Evolutionary conservation across 2,888 invertebrate genomes (phyloP).

Genomic region (Aphidius colemani): DNA sequence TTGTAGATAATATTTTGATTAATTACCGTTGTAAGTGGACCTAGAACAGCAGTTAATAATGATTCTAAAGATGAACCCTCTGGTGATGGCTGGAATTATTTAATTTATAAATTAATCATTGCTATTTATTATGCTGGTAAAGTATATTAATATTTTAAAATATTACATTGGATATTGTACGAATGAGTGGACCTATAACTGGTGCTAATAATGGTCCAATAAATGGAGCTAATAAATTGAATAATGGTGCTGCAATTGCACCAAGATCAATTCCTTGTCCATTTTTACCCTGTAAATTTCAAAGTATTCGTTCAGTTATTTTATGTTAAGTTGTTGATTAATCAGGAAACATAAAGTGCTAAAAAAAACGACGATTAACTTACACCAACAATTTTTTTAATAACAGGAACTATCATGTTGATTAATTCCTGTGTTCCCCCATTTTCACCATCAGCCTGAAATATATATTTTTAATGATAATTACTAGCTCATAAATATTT

Average conservation of each 20-base stretch:
- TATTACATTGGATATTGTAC: constrained; percentile 48
- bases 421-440: constrained; percentile 22
- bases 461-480: constrained; percentile 12
- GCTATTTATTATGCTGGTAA: not conserved
- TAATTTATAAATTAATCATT: too few species aligned
- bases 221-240: constrained; percentile 48
- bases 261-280: constrained; percentile 50
- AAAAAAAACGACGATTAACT: not conserved
- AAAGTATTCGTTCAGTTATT: not conserved
- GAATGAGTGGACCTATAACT: constrained; percentile 48
- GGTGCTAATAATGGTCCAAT: constrained; percentile 53
- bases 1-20: constrained; percentile 15
- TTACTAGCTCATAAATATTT: not conserved
- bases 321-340: not conserved
- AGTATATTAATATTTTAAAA: not conserved
- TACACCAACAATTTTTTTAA: constrained; percentile 22
- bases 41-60: constrained; percentile 40
- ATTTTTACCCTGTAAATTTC: constrained; percentile 44
- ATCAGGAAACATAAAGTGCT: too few species aligned
- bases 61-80: constrained; percentile 44
- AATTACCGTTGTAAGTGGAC: constrained; percentile 49
- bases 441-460: constrained; percentile 36
- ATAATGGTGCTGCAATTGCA: constrained; percentile 49
- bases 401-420: constrained; percentile 13
- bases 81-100: constrained; percentile 41